Base-by-base conservation (phyloP, 1,140 invertebrate genomes). In the Oryzaephilus surinamensis region DNA sequence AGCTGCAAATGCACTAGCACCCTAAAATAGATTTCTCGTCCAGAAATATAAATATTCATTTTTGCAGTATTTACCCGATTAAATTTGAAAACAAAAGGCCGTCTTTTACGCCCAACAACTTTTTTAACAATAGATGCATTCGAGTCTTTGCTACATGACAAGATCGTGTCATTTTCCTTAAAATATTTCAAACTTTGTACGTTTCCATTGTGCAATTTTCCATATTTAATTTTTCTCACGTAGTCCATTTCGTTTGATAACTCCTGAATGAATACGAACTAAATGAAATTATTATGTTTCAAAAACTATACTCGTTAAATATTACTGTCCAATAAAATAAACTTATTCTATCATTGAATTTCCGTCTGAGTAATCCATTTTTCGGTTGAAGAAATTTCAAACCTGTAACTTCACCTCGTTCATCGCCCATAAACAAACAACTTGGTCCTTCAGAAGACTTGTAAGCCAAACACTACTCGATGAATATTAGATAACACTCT, bases 241-340 rank as follows among this genome's bases (percentile, higher is more conserved):
- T 64, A 67, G 2, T 63, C 54, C 7, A 57, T 61, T 39, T 71
- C 64, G 4, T 62, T 54, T 4, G 61, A 38, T 10, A 67, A 56
- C 13, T 66, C 58, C 48, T 72, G 41, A 34, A 52, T 44, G 17
- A 6, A 49, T 29, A 30, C 11, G 6, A 17, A 17, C 10, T 46
- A 0, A 37, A 29, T 16, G 32, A 32, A 39, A 40, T 16, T 12
- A 38, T 23, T 27, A 14, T 32, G 15, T 19, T 23, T 23, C 2
- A 8, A 24, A 43, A 29, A n/a, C 26, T 4, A 23, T 20, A 11
- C 17, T 19, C 7, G 7, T 37, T 38, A 39, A 19, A 48, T 38
- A 47, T 61, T 55, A 73, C 72, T 61, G 60, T 59, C 70, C 70
- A 73, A 42, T 67, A 72, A 44, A 69, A 72, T 26, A 64, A 61